Conservation (phyloP, 53 echinoderm and acorn worm genomes). For the Holothuria leucospilota region DNA sequence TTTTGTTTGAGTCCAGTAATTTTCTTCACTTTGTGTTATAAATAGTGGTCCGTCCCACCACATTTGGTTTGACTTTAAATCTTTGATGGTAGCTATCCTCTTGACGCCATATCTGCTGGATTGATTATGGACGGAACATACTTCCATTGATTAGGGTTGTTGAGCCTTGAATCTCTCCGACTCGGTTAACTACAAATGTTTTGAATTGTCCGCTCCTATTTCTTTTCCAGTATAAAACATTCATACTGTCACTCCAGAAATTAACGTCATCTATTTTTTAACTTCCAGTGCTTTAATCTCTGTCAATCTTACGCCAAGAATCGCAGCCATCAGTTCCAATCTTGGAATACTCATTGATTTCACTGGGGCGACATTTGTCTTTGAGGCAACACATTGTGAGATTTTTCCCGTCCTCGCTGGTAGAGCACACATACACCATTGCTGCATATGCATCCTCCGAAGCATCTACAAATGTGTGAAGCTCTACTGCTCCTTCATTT, state of each 20-base stretch:
- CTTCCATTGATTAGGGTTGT: background rate
- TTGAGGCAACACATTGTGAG: background rate
- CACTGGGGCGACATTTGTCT: constrained; percentile 33
- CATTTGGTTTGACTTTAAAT: background rate
- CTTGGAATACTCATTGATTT: constrained; percentile 21
- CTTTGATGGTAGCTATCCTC: background rate
- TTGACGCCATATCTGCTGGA: background rate
- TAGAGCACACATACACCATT: constrained; percentile 1
- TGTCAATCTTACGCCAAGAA: background rate
- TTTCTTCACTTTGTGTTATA: too few relatives aligned
- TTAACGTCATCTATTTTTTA: background rate
- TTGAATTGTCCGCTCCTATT: background rate
- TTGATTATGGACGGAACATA: background rate
- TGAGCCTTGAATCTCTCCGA: background rate
- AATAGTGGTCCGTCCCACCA: too few relatives aligned
- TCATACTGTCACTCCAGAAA: constrained; percentile 27
- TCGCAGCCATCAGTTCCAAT: constrained; percentile 21
- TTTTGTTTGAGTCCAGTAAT: too few relatives aligned
- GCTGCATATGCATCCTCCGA: constrained; percentile 35
- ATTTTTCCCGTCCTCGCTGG: background rate
- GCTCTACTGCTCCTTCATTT: background rate
- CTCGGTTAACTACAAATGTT: background rate
- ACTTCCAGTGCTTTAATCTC: background rate
- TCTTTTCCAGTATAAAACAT: background rate
- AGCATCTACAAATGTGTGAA: constrained; percentile 9